Conservation (phyloP, 2,888 invertebrate species). For the Pteria penguin region DNA sequence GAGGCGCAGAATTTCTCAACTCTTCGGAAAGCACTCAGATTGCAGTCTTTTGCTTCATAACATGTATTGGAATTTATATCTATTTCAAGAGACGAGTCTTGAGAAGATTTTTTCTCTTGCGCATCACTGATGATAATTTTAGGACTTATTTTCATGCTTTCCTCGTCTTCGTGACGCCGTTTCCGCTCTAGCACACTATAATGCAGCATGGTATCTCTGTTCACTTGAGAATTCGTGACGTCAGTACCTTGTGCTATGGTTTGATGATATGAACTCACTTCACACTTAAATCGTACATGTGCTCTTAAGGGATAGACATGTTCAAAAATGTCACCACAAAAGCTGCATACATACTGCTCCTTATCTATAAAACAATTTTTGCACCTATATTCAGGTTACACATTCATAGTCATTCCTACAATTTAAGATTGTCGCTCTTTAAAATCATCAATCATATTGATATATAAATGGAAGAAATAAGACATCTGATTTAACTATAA, state of each 20-base stretch:
- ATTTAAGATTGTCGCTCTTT: too few relatives aligned
- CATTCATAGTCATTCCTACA: too few relatives aligned
- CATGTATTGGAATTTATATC: slow-evolving; percentile 11
- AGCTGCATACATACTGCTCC: slow-evolving; percentile 62
- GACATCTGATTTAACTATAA: too few relatives aligned
- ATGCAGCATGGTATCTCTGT: background rate
- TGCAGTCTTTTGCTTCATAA: background rate
- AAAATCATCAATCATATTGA: too few relatives aligned
- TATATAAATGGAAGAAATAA: too few relatives aligned
- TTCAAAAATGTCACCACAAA: slow-evolving; percentile 73
- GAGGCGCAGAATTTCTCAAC: slow-evolving; percentile 57
- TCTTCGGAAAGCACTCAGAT: slow-evolving; percentile 75
- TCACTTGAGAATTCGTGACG: background rate
- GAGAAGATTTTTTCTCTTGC: background rate
- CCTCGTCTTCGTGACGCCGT: background rate
- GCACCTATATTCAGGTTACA: too few relatives aligned
- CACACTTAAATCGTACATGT: slow-evolving; percentile 76
- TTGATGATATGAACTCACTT: background rate
- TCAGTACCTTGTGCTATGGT: background rate
- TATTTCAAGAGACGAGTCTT: background rate
- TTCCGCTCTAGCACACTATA: background rate
- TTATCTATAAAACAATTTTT: slow-evolving; percentile 61
- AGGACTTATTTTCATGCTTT: background rate
- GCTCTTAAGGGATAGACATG: slow-evolving; percentile 73
- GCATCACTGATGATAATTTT: background rate